phyloP scores from a whole-genome alignment of 1,140 invertebrate genomes.

The Zaprionus ghesquierei region DNA sequence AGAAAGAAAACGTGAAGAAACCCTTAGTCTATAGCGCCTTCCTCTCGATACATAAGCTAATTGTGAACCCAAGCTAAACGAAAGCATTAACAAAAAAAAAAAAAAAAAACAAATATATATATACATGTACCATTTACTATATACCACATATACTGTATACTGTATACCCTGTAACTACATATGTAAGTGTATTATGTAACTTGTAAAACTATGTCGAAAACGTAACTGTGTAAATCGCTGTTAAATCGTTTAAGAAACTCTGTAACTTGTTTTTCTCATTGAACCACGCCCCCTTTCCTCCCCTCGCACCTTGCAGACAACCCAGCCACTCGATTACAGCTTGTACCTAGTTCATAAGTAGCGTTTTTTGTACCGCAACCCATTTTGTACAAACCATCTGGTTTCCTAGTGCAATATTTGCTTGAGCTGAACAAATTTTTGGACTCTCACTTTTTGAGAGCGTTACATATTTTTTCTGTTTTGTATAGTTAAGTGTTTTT shows the following conservation, averaged over 20 bases:
- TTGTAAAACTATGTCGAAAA: not conserved
- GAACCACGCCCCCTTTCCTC: not conserved
- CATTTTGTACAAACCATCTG: not conserved
- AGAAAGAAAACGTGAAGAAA: constrained; percentile 4
- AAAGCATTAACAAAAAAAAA: not conserved
- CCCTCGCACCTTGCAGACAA: not conserved
- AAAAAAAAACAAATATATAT: not conserved
- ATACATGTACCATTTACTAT: not conserved
- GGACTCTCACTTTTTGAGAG: not conserved
- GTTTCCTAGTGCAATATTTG: not conserved
- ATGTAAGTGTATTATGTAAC: constrained; percentile 9
- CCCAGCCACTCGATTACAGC: not conserved
- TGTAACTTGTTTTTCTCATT: not conserved
- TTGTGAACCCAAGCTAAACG: constrained; percentile 8
- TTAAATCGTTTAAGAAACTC: too few species aligned
- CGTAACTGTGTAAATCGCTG: not conserved
- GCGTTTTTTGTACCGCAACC: not conserved
- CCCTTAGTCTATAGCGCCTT: constrained; percentile 29
- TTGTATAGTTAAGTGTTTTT: not conserved
- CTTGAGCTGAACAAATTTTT: not conserved
- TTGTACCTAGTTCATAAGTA: not conserved
- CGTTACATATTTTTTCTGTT: too few species aligned
- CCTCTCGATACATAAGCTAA: constrained; percentile 29
- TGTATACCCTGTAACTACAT: constrained; percentile 14
- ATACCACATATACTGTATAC: constrained; percentile 18